These are phyloP conservation scores for Stenoptilia bipunctidactyla DNA, from an alignment of 2,888 invertebrate genomes.

Conservation along the genomic window DNA sequence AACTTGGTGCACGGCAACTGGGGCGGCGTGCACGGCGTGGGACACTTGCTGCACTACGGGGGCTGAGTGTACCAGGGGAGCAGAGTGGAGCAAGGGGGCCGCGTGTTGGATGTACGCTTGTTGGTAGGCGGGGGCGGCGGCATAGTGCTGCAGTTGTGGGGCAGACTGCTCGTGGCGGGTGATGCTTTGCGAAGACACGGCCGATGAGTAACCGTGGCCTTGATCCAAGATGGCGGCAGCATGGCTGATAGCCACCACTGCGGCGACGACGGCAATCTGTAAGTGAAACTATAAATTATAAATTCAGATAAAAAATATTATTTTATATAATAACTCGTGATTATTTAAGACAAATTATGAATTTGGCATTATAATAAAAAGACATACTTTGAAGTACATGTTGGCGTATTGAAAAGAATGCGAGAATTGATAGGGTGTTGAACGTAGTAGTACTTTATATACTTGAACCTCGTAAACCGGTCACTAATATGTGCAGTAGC, in stretches of 20 bases:
- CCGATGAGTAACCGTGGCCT: slow-evolving; percentile 39
- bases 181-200: slow-evolving; percentile 48
- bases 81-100: background rate
- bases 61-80: background rate
- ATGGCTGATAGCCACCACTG: slow-evolving; percentile 45
- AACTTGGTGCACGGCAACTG: background rate
- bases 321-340: too few species aligned
- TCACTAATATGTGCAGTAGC: too few species aligned
- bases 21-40: background rate
- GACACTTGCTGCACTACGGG: background rate
- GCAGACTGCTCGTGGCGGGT: slow-evolving; percentile 28
- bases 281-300: too few species aligned
- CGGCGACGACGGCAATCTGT: slow-evolving; percentile 42
- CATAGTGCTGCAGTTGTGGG: slow-evolving; percentile 20
- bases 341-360: too few species aligned
- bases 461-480: too few species aligned
- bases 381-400: too few species aligned
- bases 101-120: slow-evolving; percentile 4
- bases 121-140: slow-evolving; percentile 17
- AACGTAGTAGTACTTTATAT: too few species aligned
- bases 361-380: too few species aligned
- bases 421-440: too few species aligned
- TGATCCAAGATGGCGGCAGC: slow-evolving; percentile 37
- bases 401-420: too few species aligned
- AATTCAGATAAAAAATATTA: too few species aligned